Evolutionary conservation across 2,797 vertebrate genomes (phyloP).

Genomic region (Myripristis jacobus): DNA sequence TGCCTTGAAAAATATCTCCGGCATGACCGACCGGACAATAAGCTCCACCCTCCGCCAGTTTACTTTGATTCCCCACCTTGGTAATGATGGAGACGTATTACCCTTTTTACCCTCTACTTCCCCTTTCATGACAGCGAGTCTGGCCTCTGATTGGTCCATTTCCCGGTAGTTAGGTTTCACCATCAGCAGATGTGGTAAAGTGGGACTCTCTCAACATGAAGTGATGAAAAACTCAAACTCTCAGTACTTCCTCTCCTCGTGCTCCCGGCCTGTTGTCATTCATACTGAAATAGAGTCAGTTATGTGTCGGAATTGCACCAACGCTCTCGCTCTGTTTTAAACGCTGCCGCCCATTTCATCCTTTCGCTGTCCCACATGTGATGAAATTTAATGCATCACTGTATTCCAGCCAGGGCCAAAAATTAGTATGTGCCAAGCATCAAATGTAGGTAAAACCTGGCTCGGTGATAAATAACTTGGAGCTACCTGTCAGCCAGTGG

Average conservation of each 20-base stretch:
- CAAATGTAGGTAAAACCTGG: too few relatives aligned
- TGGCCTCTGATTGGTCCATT: constrained; percentile 44
- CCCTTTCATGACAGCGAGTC: constrained; percentile 33
- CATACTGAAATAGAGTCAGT: not conserved
- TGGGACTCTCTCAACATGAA: constrained; percentile 57
- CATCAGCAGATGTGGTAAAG: constrained; percentile 50
- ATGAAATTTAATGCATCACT: not conserved
- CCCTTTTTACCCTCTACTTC: constrained; percentile 44
- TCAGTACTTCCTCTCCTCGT: constrained; percentile 41
- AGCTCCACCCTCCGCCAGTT: too few relatives aligned
- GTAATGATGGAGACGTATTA: not conserved
- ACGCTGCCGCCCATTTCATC: constrained; percentile 8
- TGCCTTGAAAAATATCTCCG: too few relatives aligned
- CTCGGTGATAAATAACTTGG: too few relatives aligned
- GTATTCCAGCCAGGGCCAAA: too few relatives aligned
- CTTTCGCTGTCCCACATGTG: not conserved
- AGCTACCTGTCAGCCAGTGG: too few relatives aligned
- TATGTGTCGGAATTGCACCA: not conserved
- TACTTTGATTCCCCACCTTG: too few relatives aligned
- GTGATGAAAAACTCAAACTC: constrained; percentile 51
- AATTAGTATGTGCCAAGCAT: too few relatives aligned
- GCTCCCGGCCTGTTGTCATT: not conserved
- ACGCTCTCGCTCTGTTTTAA: constrained; percentile 15
- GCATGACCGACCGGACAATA: too few relatives aligned
- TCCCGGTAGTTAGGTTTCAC: constrained; percentile 25